Evolutionary conservation across 2,113 vertebrate genomes (phyloP), one percentile per base, ranked within the genome.

Genomic region (Clupea harengus): DNA sequence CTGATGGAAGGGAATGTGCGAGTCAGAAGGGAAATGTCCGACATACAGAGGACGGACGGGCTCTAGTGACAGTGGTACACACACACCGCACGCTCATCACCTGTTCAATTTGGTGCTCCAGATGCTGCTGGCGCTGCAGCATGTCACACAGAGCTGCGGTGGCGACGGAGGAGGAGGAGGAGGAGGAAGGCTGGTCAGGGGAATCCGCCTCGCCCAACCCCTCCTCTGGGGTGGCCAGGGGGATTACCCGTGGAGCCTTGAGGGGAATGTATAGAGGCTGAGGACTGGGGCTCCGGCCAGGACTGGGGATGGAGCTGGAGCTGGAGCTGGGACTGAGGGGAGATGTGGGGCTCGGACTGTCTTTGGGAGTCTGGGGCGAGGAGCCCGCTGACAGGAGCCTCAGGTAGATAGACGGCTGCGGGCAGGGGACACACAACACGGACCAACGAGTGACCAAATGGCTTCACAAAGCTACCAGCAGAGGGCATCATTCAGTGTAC

Each of bases 61-160:
- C 32, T 15, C 28, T 39, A 18, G 3, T 32, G 11, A 28, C 7
- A 6, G 6, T 20, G 18, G 0, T 83, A 85, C 84, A 60, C 64
- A 22, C 32, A 84, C 49, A 80, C 81, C 88, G 90, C 90, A 88
- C 83, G 75, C 82, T 89, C 49, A 81, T 97, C 96, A 99, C 98
- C 98, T 99, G 95, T 72, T 94, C 92, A 85, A 93, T 90, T 82
- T 94, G 94, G 72, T 96, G 96, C 57, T 96, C 96, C 85, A 97
- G 94, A 44, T 93, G 91, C 86, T 96, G 96, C 78, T 96, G 94
- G 67, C 95, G 94, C 75, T 91, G 91, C 84, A 95, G 93, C 86
- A 93, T 94, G 87, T 95, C 94, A 3, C 95, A 94, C 44, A 96
- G 92, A 11, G 93, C 95, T 90, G 92, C 92, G 0, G 94, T 92